phyloP scores from a whole-genome alignment of 2,797 vertebrate genomes.

The Eulemur mongoz region DNA sequence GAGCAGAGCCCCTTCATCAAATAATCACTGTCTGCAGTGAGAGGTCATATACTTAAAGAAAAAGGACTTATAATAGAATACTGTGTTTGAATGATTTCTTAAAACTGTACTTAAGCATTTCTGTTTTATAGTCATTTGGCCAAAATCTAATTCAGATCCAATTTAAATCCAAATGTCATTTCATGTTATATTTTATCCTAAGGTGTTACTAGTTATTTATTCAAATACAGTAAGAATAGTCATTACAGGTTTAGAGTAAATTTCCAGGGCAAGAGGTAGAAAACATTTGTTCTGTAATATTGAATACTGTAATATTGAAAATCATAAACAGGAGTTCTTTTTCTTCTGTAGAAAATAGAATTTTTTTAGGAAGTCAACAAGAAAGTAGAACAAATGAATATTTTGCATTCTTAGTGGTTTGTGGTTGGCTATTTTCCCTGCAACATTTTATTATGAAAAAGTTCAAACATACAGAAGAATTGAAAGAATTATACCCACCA shows the following conservation, averaged over 20 bases:
- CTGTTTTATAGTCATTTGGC: neutral
- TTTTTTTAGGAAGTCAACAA: neutral
- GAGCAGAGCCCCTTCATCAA: neutral
- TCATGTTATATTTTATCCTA: neutral
- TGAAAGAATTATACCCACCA: neutral
- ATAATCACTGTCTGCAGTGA: neutral
- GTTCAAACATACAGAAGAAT: constrained; percentile 19
- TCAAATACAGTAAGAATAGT: neutral
- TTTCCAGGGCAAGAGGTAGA: neutral
- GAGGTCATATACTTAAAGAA: neutral
- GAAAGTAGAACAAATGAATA: constrained; percentile 9
- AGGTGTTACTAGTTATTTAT: neutral
- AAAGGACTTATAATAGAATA: neutral
- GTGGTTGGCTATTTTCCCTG: neutral
- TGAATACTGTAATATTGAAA: neutral
- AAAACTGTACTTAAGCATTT: neutral
- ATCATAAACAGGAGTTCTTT: neutral
- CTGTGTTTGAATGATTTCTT: neutral
- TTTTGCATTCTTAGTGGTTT: constrained; percentile 25
- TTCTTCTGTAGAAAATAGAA: constrained; percentile 13
- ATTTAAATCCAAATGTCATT: constrained; percentile 15
- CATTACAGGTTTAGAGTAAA: neutral
- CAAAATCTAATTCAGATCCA: neutral
- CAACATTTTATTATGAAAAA: constrained; percentile 1
- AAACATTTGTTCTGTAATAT: neutral